Base-by-base conservation (phyloP, 2,797 vertebrate genomes). In the Discoglossus pictus region DNA sequence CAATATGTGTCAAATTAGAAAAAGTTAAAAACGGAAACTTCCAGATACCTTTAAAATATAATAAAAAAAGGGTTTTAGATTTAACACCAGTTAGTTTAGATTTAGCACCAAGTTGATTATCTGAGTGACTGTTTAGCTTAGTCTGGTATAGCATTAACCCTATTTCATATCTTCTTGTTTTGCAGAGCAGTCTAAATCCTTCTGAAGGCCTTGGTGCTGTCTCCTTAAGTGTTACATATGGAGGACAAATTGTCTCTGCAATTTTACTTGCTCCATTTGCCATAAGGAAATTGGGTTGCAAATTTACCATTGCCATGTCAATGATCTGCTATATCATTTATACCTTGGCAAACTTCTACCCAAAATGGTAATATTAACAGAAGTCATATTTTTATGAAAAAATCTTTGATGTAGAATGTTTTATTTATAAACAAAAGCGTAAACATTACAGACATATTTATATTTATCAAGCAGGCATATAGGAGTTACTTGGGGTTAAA, bases 141-240 rank as follows among this genome's bases (percentile, higher is more conserved):
- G n/a, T n/a, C n/a, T n/a, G n/a, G n/a, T n/a, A n/a, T n/a, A n/a
- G n/a, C n/a, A n/a, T n/a, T n/a, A n/a, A n/a, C n/a, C n/a, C n/a
- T n/a, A n/a, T n/a, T n/a, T n/a, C n/a, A n/a, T n/a, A n/a, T n/a
- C n/a, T n/a, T n/a, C n/a, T n/a, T n/a, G n/a, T n/a, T n/a, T 7
- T 35, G 11, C 62, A 65, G 62, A 65, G 62, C n/a, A 65, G 62
- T 25, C 62, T 65, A 24, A 65, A 65, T 31, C 25, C 62, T 17
- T 51, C 17, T 25, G 62, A 16, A 55, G 62, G 62, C 15, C 50
- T 65, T 34, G 62, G 62, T 35, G 40, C 36, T 35, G 40, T 65
- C 10, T 65, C 62, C n/a, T 12, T 65, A 47, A 65, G 62, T 65
- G 62, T 65, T 36, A 55, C 21, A 17, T 65, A 65, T 55, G 51